Conservation (phyloP, 2,888 invertebrate species). For the Empis stercorea region DNA sequence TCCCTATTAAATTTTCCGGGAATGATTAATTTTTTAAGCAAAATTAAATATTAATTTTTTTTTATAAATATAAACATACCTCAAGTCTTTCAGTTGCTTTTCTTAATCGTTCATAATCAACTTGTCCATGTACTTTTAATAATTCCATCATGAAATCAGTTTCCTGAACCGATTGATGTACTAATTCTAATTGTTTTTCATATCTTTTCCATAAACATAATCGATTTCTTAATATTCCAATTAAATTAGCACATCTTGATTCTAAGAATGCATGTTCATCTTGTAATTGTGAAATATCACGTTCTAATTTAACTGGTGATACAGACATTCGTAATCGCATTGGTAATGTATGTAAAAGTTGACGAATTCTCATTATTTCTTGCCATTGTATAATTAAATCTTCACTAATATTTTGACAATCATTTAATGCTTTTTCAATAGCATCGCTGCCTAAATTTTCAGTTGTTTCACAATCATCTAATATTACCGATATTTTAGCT, state of each 20-base stretch:
- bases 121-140: conserved; percentile 68
- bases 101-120: conserved; percentile 67
- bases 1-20: too few relatives aligned
- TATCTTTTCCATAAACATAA: conserved; percentile 63
- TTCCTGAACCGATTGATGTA: conserved; percentile 70
- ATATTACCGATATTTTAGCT: conserved; percentile 44
- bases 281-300: conserved; percentile 60
- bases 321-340: conserved; percentile 61
- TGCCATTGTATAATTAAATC: conserved; percentile 63
- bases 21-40: too few relatives aligned
- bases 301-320: conserved; percentile 62
- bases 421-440: conserved; percentile 61
- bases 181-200: conserved; percentile 62
- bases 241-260: conserved; percentile 53
- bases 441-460: conserved; percentile 63
- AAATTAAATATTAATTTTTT: too few relatives aligned
- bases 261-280: conserved; percentile 63
- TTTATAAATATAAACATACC: conserved; percentile 41
- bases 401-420: conserved; percentile 56
- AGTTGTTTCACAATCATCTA: conserved; percentile 61
- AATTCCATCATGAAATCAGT: conserved; percentile 82
- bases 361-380: conserved; percentile 60
- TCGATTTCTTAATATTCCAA: conserved; percentile 50
- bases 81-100: conserved; percentile 76
- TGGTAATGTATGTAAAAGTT: conserved; percentile 64